phyloP scores from a whole-genome alignment of 2,113 vertebrate species.

The Atrichornis clamosus region DNA sequence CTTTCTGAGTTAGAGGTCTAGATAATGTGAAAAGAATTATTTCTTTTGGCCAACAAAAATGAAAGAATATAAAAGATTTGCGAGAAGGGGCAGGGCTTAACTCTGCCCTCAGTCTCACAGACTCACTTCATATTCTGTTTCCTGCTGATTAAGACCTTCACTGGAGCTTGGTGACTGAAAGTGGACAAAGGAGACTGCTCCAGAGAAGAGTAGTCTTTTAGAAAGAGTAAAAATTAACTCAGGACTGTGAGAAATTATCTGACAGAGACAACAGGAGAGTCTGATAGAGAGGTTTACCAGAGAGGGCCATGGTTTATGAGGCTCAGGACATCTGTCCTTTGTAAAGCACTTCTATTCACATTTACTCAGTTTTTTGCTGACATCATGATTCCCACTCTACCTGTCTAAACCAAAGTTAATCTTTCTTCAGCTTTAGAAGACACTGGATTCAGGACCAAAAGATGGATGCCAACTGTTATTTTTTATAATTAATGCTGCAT shows the following conservation, averaged over 20 bases:
- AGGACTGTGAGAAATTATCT: neutral
- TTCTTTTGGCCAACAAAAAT: neutral
- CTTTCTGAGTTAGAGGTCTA: neutral
- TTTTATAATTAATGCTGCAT: neutral
- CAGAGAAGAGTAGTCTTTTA: neutral
- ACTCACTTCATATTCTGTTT: neutral
- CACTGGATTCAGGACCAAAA: neutral
- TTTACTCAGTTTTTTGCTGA: neutral
- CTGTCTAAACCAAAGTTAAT: neutral
- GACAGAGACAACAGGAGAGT: neutral
- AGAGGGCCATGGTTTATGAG: neutral
- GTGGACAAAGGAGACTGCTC: neutral
- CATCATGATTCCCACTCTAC: neutral
- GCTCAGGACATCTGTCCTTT: neutral
- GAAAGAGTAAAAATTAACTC: neutral
- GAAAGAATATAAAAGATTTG: neutral
- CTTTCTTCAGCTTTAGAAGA: neutral
- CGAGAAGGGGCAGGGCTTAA: neutral
- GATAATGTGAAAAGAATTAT: neutral
- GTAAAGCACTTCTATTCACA: neutral
- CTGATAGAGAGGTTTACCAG: neutral
- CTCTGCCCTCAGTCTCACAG: neutral
- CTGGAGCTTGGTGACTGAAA: neutral
- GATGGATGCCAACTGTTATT: fast-evolving
- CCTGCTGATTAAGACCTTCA: neutral